Conservation (phyloP, 2,888 invertebrate genomes). For the Torymus aiolomorphi region DNA sequence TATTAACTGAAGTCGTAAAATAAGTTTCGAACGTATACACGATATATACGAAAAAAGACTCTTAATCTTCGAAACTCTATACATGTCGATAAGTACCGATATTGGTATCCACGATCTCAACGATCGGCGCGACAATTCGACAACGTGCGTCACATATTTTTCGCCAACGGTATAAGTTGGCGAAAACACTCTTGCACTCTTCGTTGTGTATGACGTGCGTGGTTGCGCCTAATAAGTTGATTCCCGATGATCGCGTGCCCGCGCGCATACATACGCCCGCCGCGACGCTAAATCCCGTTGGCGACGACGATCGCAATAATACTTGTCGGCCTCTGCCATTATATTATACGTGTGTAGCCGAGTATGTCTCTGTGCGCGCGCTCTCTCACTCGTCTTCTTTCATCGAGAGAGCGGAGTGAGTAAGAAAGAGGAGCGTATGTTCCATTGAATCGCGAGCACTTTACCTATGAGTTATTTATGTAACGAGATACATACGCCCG, state of each 20-base stretch:
- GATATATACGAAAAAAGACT: too few relatives aligned
- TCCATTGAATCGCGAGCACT: constrained; percentile 2
- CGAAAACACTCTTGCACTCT: too few relatives aligned
- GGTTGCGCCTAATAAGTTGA: constrained; percentile 26
- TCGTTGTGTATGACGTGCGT: too few relatives aligned
- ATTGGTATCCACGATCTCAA: too few relatives aligned
- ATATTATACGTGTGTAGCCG: neutral
- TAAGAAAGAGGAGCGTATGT: neutral
- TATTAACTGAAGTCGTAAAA: too few relatives aligned
- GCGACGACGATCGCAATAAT: neutral
- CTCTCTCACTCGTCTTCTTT: neutral
- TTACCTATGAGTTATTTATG: constrained; percentile 30
- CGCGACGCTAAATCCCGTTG: too few relatives aligned
- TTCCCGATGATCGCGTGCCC: constrained; percentile 24
- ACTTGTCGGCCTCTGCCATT: constrained; percentile 1
- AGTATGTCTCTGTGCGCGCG: neutral
- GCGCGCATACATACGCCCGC: neutral
- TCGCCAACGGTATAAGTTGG: too few relatives aligned
- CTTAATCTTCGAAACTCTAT: too few relatives aligned
- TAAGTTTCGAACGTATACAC: too few relatives aligned
- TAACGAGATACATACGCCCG: constrained; percentile 8
- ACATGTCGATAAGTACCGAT: too few relatives aligned
- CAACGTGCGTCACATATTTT: too few relatives aligned
- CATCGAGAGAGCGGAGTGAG: neutral
- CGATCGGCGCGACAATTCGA: too few relatives aligned